Evolutionary conservation across 2,113 vertebrate genomes (phyloP).

Genomic region (Myotis davidii): DNA sequence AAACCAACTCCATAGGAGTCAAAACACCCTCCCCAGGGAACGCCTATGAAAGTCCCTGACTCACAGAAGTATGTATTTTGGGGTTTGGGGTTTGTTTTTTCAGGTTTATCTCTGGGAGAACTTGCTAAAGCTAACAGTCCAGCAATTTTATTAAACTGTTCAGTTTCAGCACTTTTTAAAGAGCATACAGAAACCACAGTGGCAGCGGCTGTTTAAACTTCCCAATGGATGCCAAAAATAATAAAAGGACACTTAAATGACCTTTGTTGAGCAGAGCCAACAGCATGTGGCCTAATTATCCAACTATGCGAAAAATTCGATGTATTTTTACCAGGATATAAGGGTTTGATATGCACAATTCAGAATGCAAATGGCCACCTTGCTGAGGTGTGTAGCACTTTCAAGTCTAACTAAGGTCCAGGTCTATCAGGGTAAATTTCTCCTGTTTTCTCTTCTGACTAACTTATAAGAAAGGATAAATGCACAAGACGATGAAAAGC

Average conservation of each 20-base stretch:
- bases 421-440: not conserved
- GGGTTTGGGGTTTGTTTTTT: conserved; percentile 39
- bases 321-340: conserved; percentile 44
- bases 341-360: conserved; percentile 18
- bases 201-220: conserved; percentile 71
- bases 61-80: conserved; percentile 40
- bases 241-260: conserved; percentile 72
- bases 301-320: conserved; percentile 49
- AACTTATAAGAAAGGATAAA: conserved; percentile 1
- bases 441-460: not conserved
- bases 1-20: conserved; percentile 10
- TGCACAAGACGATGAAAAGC: not conserved
- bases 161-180: conserved; percentile 76
- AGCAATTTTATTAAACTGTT: conserved; percentile 72
- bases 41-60: not conserved
- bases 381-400: not conserved
- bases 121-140: conserved; percentile 62
- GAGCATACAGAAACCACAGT: conserved; percentile 54
- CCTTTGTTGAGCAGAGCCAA: conserved; percentile 67
- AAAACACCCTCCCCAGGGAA: not conserved
- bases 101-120: conserved; percentile 70
- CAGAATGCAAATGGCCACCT: conserved; percentile 13
- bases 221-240: conserved; percentile 70
- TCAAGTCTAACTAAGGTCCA: conserved; percentile 1
- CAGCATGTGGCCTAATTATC: conserved; percentile 67